These are phyloP conservation scores for Sclerurus mexicanus DNA, from an alignment of 2,113 vertebrate species.

Conservation along the genomic window DNA sequence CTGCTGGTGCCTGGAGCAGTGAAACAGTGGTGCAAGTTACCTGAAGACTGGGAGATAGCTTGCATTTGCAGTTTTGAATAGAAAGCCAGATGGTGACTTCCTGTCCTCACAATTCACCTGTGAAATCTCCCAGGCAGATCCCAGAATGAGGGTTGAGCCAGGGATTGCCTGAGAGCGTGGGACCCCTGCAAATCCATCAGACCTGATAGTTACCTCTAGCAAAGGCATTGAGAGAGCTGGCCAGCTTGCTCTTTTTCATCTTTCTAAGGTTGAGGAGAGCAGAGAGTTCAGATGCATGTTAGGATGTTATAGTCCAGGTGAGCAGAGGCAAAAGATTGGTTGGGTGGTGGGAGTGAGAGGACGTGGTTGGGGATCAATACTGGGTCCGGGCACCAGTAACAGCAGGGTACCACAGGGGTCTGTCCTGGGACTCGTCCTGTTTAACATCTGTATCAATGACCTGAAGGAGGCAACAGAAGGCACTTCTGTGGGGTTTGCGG, in stretches of 20 bases:
- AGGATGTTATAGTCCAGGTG: not conserved
- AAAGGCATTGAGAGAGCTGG: not conserved
- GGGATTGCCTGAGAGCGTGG: not conserved
- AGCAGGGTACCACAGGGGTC: accelerated
- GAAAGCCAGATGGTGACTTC: not conserved
- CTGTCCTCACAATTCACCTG: not conserved
- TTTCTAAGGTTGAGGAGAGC: not conserved
- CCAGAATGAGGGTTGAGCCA: not conserved
- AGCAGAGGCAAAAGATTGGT: not conserved
- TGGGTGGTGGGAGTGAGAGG: not conserved
- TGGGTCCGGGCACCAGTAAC: not conserved
- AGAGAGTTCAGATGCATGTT: not conserved
- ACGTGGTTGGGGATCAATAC: not conserved
- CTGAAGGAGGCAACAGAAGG: not conserved
- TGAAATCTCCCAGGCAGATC: not conserved
- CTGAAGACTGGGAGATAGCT: not conserved
- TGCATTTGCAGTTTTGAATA: not conserved
- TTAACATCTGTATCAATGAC: not conserved
- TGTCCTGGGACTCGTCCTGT: not conserved
- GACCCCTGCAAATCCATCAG: not conserved
- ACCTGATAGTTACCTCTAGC: not conserved
- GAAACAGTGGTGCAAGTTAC: not conserved
- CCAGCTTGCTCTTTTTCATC: not conserved
- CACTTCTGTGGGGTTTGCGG: not conserved
- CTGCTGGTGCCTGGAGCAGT: not conserved